Evolutionary conservation across 2,888 invertebrate genomes (phyloP), one percentile per base, ranked within the genome.

Genomic region (Ichneumon xanthorius): DNA sequence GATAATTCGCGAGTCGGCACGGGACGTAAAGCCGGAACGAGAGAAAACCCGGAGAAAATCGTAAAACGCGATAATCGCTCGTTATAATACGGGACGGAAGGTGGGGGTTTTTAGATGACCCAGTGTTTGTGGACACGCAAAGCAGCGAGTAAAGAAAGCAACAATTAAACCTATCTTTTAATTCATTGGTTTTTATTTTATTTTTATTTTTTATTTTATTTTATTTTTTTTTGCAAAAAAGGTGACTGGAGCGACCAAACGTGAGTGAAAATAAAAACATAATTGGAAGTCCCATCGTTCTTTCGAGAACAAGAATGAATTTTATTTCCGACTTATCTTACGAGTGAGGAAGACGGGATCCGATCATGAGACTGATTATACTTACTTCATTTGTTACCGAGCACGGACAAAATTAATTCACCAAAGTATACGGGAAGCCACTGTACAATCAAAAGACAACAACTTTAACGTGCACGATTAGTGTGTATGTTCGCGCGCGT

Each of bases 1-100:
- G 48, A 48, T 50, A 45, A 55, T 50, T 70, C 65, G 58, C 67
- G 30, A 76, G 55, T 72, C n/a, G 30, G 55, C 65, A 16, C 37
- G 16, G 53, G n/a, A n/a, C 50, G 37, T 37, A 30, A 45, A 1
- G 33, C 11, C 61, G 67, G 45, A 53, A 82, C 45, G 37, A 50
- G 53, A 37, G 48, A 68, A 80, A 72, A 7, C 63, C 40, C 63
- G 73, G 71, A 40, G 37, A 83, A 86, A 63, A 73, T 75, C 80
- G 70, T 83, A 78, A 86, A 86, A 80, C 63, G 14, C 73, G 83
- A 80, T 86, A 86, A 86, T 83, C 77, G 77, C 80, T 86, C 80
- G 80, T 82, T 72, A 85, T 72, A 82, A 80, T 80, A 71, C 68
- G 30, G 9, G 40, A 22, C 53, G 16, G 26, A 65, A 61, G 50